Evolutionary conservation across 2,797 vertebrate species (phyloP).

Genomic region (Echeneis naucrates): DNA sequence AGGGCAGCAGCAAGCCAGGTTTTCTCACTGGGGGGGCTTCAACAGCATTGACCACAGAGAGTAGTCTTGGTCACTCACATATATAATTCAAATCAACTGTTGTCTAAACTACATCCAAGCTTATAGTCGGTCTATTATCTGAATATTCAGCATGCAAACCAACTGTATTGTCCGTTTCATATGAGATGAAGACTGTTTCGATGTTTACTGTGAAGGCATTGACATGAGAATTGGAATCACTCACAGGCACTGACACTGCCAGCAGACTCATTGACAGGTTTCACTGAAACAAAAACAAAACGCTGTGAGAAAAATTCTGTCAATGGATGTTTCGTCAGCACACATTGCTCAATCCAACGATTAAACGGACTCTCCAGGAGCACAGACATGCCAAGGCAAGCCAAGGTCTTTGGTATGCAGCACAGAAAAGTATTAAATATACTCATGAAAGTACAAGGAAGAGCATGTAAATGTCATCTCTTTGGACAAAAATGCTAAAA

Average conservation of each 20-base stretch:
- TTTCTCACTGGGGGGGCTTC: slow-evolving; percentile 85
- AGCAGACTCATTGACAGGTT: slow-evolving; percentile 40
- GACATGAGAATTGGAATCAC: slow-evolving; percentile 43
- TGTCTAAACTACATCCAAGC: not conserved
- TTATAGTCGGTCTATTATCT: not conserved
- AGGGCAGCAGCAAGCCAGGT: slow-evolving; percentile 90
- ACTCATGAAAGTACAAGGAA: not conserved
- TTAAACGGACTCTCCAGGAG: slow-evolving; percentile 5
- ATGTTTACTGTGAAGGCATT: slow-evolving; percentile 2
- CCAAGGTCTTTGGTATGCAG: slow-evolving; percentile 21
- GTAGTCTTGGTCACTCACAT: slow-evolving; percentile 14
- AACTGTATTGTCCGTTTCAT: not conserved
- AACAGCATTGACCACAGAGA: slow-evolving; percentile 55
- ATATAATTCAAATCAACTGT: slow-evolving; percentile 21
- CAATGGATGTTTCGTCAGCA: not conserved
- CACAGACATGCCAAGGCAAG: slow-evolving; percentile 48
- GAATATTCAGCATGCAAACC: slow-evolving; percentile 16
- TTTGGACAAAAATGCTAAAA: not conserved
- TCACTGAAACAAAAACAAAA: slow-evolving; percentile 60
- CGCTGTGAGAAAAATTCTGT: slow-evolving; percentile 8
- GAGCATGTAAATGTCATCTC: not conserved
- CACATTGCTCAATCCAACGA: slow-evolving; percentile 13
- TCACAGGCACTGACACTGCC: slow-evolving; percentile 43
- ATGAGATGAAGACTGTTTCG: not conserved
- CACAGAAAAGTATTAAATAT: not conserved